Evolutionary conservation across 2,888 invertebrate genomes (phyloP).

Genomic region (Lydus trimaculatus): DNA sequence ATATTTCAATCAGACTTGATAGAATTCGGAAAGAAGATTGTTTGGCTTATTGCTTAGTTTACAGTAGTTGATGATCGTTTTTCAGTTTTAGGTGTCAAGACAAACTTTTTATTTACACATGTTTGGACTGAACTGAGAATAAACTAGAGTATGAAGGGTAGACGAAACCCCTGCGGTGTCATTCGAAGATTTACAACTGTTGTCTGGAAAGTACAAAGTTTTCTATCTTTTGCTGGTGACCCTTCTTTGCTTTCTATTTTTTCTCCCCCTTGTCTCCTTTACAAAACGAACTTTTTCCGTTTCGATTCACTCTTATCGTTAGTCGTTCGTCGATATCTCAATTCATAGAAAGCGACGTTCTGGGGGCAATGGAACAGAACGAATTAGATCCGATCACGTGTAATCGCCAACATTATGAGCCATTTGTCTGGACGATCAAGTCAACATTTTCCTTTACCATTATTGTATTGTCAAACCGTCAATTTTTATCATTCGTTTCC

Average conservation of each 20-base stretch:
- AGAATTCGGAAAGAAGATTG: not conserved
- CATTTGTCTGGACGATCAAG: conserved; percentile 20
- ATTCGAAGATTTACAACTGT: conserved; percentile 46
- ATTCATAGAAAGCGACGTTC: conserved; percentile 42
- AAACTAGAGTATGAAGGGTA: conserved; percentile 30
- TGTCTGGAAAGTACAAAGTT: conserved; percentile 44
- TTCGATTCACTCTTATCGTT: conserved; percentile 41
- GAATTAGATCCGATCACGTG: conserved; percentile 25
- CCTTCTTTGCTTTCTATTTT: conserved; percentile 34
- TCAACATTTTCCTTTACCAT: not conserved
- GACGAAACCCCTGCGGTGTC: conserved; percentile 41
- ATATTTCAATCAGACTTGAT: conserved; percentile 6
- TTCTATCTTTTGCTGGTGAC: conserved; percentile 42
- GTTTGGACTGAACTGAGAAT: conserved; percentile 39
- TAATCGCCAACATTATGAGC: conserved; percentile 13
- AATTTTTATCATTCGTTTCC: not conserved
- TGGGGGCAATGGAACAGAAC: conserved; percentile 31
- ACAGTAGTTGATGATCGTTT: not conserved
- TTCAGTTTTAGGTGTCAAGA: conserved; percentile 1
- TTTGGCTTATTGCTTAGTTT: not conserved
- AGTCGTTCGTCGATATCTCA: conserved; percentile 41
- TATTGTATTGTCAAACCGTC: not conserved
- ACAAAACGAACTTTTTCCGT: conserved; percentile 24
- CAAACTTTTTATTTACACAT: conserved; percentile 35
- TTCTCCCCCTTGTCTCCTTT: not conserved